Evolutionary conservation across 2,888 invertebrate species (phyloP).

Genomic region (Patella depressa): DNA sequence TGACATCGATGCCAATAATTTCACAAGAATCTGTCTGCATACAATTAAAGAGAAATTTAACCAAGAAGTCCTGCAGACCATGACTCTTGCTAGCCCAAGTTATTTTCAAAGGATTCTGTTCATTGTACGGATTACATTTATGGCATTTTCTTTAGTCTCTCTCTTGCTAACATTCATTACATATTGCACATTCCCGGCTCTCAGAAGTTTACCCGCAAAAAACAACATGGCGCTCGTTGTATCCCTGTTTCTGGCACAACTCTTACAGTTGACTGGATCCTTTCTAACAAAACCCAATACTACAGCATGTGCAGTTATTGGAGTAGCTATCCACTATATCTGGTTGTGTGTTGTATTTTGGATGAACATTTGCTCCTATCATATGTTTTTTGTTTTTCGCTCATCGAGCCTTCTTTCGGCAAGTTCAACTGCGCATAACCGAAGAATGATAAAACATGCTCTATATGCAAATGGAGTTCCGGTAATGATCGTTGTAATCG

Average conservation of each 20-base stretch:
- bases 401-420: slow-evolving; percentile 16
- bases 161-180: slow-evolving; percentile 37
- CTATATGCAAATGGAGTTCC: slow-evolving; percentile 18
- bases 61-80: too few species aligned
- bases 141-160: slow-evolving; percentile 31
- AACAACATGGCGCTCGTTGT: slow-evolving; percentile 42
- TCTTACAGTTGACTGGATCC: slow-evolving; percentile 31
- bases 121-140: slow-evolving; percentile 18
- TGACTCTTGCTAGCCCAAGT: too few species aligned
- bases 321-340: slow-evolving; percentile 38
- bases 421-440: slow-evolving; percentile 1
- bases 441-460: slow-evolving; percentile 13
- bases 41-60: not conserved
- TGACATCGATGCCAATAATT: too few species aligned
- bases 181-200: slow-evolving; percentile 34
- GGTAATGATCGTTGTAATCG: not conserved
- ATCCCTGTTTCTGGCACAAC: slow-evolving; percentile 38
- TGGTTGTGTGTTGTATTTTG: slow-evolving; percentile 41
- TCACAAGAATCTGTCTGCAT: not conserved
- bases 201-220: slow-evolving; percentile 42
- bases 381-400: slow-evolving; percentile 42
- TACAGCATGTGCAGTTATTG: slow-evolving; percentile 34
- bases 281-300: slow-evolving; percentile 16
- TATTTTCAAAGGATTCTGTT: slow-evolving; percentile 20
- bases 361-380: slow-evolving; percentile 43